These are phyloP conservation scores for Holotrichia oblita DNA, from an alignment of 1,140 invertebrate species.

Conservation along the genomic window DNA sequence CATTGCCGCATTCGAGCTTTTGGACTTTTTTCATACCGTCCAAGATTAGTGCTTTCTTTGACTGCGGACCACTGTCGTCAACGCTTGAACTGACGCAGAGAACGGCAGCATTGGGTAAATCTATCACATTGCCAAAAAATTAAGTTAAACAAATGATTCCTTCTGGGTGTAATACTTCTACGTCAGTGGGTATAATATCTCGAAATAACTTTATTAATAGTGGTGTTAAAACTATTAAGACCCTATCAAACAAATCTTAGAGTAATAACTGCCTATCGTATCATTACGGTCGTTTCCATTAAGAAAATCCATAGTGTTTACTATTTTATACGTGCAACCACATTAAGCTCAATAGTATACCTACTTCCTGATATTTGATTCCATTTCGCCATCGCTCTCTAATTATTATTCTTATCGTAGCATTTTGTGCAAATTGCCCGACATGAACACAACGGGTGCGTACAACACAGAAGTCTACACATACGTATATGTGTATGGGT, in stretches of 20 bases:
- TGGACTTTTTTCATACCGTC: no score
- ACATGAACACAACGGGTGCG: neutral
- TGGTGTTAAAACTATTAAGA: neutral
- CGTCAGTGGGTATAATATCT: no score
- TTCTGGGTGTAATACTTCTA: no score
- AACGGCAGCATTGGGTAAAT: no score
- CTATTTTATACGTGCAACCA: neutral
- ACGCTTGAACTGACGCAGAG: no score
- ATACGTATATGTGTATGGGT: neutral
- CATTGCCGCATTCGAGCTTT: no score
- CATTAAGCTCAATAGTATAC: neutral
- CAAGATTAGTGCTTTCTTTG: no score
- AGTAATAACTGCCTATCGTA: neutral
- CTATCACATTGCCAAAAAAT: no score
- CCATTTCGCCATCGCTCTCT: neutral
- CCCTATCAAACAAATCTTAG: neutral
- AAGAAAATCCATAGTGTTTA: neutral
- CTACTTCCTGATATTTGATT: constrained; percentile 4
- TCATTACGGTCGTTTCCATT: neutral
- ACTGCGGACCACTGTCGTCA: no score
- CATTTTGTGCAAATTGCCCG: constrained; percentile 4
- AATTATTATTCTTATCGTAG: constrained; percentile 10
- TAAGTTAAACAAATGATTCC: no score
- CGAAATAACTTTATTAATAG: no score
- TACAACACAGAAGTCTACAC: neutral